Conservation (phyloP, 2,113 vertebrate genomes). For the Phrynosoma platyrhinos region DNA sequence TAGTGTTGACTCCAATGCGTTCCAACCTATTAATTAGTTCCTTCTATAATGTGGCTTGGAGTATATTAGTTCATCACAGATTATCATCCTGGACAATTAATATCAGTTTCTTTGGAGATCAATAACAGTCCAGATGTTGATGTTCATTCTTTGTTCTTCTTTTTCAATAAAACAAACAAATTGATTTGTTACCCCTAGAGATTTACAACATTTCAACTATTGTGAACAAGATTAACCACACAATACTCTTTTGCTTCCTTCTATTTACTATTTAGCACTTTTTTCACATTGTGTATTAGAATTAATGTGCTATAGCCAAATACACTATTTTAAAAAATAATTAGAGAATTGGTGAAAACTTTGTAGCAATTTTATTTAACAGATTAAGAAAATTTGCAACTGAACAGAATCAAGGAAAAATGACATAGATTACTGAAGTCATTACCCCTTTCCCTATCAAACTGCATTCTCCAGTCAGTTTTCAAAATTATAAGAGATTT, state of each 20-base stretch:
- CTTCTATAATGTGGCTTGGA: constrained; percentile 4
- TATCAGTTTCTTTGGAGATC: neutral
- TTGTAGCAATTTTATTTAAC: neutral
- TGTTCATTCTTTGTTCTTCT: neutral
- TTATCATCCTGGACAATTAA: neutral
- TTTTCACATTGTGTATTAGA: neutral
- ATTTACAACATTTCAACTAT: neutral
- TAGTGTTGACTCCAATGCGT: constrained; percentile 29
- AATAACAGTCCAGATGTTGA: neutral
- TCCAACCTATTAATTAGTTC: constrained; percentile 22
- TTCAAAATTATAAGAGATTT: neutral
- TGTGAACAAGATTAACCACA: neutral
- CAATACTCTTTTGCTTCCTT: neutral
- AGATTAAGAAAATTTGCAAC: neutral
- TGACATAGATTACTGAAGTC: too few species aligned
- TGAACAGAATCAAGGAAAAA: neutral
- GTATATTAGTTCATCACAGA: constrained; percentile 17
- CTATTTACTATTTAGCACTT: neutral
- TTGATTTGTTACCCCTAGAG: rapidly evolving
- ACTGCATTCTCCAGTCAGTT: neutral
- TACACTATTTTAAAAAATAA: neutral
- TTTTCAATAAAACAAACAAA: rapidly evolving
- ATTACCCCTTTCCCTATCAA: neutral
- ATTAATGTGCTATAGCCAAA: neutral
- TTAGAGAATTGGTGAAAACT: neutral